phyloP scores from a whole-genome alignment of 1,140 invertebrate species.

The Polyergus mexicanus region DNA sequence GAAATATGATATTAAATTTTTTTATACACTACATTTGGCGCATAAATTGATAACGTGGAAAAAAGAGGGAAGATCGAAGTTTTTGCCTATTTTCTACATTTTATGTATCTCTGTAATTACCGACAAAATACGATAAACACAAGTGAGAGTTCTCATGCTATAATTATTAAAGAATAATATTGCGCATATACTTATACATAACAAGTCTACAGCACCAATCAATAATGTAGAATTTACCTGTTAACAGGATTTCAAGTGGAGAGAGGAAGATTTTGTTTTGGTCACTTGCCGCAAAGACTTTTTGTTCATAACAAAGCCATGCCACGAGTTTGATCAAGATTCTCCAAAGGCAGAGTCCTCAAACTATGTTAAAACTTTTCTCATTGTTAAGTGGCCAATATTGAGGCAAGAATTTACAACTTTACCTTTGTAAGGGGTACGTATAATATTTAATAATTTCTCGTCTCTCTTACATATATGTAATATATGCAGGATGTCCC shows the following conservation, averaged over 20 bases:
- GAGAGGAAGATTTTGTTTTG: slow-evolving; percentile 25
- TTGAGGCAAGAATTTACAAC: slow-evolving; percentile 41
- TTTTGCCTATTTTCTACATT: background rate
- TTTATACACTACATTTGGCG: background rate
- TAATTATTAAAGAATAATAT: slow-evolving; percentile 52
- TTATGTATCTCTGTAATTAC: background rate
- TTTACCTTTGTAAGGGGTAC: background rate
- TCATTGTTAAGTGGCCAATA: slow-evolving; percentile 40
- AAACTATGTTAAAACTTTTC: slow-evolving; percentile 51
- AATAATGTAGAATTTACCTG: slow-evolving; percentile 32
- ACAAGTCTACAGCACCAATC: background rate
- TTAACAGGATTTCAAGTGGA: slow-evolving; percentile 31
- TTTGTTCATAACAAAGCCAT: slow-evolving; percentile 34
- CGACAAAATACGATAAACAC: background rate
- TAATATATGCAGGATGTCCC: too few species aligned
- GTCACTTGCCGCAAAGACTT: slow-evolving; percentile 13
- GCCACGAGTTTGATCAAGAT: slow-evolving; percentile 35
- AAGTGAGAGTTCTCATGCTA: background rate
- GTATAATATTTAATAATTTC: too few species aligned
- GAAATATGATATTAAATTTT: background rate
- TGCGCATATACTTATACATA: background rate
- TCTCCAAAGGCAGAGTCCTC: slow-evolving; percentile 1
- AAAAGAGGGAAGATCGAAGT: background rate
- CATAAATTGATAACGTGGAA: too few species aligned
- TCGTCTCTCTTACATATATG: too few species aligned